Percentiles rank a stretch among this genome's conserved stretches.
Evolutionary conservation across 23 tunicate genomes (phyloP).

Genomic region (Styela clava): DNA sequence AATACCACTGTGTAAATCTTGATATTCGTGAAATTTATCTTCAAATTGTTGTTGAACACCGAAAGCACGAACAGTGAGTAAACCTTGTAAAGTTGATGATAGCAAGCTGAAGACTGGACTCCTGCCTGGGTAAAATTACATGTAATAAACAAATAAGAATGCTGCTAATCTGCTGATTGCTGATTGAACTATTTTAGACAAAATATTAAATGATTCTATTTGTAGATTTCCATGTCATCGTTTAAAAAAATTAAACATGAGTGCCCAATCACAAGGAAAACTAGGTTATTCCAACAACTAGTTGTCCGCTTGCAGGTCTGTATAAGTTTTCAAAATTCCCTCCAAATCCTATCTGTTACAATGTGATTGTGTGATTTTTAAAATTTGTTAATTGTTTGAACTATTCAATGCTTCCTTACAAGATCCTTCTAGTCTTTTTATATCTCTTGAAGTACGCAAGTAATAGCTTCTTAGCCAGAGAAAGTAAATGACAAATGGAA

Average conservation of each 20-base stretch:
- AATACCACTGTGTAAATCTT: conserved; percentile 83
- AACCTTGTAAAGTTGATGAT: conserved; percentile 67
- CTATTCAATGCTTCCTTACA: conserved; percentile 67
- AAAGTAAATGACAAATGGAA: conserved; percentile 55
- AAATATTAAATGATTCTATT: too few relatives aligned
- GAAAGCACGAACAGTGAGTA: conserved; percentile 63
- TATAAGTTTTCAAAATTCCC: too few relatives aligned
- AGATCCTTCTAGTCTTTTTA: conserved; percentile 87
- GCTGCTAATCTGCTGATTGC: too few relatives aligned
- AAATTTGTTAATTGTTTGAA: conserved; percentile 15
- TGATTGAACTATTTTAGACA: too few relatives aligned
- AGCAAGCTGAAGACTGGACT: conserved; percentile 91
- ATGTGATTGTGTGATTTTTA: too few relatives aligned
- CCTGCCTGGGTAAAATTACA: conserved; percentile 31
- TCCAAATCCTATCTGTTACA: too few relatives aligned
- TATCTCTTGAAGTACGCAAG: conserved; percentile 63
- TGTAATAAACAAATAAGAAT: neutral
- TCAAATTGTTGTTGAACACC: conserved; percentile 40
- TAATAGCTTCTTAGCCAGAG: conserved; percentile 71
- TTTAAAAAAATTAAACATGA: too few relatives aligned
- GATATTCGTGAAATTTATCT: conserved; percentile 46
- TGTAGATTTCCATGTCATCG: too few relatives aligned
- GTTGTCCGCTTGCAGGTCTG: too few relatives aligned
- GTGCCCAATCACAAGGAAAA: too few relatives aligned
- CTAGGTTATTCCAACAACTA: too few relatives aligned